Conservation (phyloP, 2,797 vertebrate genomes). For the Nyctibius grandis region DNA sequence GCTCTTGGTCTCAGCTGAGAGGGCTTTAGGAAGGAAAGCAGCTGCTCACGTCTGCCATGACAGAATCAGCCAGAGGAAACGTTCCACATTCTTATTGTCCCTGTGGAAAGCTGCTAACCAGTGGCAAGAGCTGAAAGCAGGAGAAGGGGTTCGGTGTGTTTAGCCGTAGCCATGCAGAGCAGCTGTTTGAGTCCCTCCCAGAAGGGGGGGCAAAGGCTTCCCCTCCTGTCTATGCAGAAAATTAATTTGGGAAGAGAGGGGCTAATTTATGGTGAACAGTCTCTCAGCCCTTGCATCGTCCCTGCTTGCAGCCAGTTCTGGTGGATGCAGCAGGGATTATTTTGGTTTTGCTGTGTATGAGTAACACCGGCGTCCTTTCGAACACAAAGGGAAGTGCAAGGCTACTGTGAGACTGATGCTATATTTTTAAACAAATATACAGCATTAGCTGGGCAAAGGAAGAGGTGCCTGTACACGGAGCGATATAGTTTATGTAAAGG, state of each 20-base stretch:
- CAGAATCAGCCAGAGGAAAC: background rate
- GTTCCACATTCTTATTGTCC: background rate
- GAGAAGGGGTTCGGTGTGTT: background rate
- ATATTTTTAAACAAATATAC: background rate
- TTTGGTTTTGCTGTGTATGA: background rate
- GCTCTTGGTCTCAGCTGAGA: background rate
- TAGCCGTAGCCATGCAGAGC: background rate
- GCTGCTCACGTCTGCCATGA: background rate
- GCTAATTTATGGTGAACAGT: background rate
- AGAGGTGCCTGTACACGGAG: background rate
- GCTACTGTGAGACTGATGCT: background rate
- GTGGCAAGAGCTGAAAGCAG: background rate
- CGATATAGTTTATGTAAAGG: background rate
- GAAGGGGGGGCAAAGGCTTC: background rate
- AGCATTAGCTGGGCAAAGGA: background rate
- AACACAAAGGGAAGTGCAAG: background rate
- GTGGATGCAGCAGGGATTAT: background rate
- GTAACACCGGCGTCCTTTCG: background rate
- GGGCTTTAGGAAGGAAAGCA: background rate
- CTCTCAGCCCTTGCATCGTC: background rate
- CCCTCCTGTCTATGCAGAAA: background rate
- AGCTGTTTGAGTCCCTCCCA: background rate
- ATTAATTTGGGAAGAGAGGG: background rate
- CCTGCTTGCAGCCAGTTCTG: fast-evolving
- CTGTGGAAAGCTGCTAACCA: background rate